Base-by-base conservation (phyloP, 2,113 vertebrate species). In the Chloropsis hardwickii region DNA sequence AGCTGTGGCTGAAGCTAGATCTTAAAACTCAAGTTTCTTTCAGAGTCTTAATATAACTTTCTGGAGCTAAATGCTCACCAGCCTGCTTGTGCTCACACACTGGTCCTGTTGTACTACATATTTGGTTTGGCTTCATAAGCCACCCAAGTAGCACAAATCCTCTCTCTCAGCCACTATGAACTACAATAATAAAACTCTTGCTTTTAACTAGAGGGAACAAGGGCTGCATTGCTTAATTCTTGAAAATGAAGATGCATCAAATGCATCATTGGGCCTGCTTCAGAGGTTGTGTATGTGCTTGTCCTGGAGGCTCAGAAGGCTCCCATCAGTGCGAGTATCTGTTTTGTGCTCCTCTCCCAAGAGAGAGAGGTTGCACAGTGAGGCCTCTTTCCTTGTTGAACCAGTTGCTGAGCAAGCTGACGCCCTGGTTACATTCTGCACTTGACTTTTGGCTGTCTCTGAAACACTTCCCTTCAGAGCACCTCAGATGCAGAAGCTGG, bases 271-370 rank as follows among this genome's bases (percentile, higher is more conserved):
- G 4, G 25, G 11, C 20, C 42, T 61, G 17, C n/a, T 74, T 86
- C 0, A 0, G 24, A 4, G 4, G 4, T 8, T 74, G 47, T 62
- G 44, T 56, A 7, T 64, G 15, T 51, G 27, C 64, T 60, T 35
- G n/a, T 72, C 14, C 10, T 81, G 53, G 40, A 64, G 39, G 17
- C 50, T 88, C 76, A 67, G 42, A 69, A 69, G 29, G 27, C 35
- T 86, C 74, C 19, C 10, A 10, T 71, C 2, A 0, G 7, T 57
- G 33, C 0, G 0, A 23, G 8, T 29, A 24, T 45, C 28, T 28
- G n/a, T 53, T 88, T 21, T 31, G 42, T 62, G 35, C 21, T 64
- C 19, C 14, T 10, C 7, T 57, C 25, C 62, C 31, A 58, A 25
- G 17, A 35, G 15, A 54, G 35, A 31, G 12, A 33, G 37, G 9